Evolutionary conservation across 2,113 vertebrate species (phyloP), one percentile per base, ranked within the genome.

Genomic region (Lates calcarifer): DNA sequence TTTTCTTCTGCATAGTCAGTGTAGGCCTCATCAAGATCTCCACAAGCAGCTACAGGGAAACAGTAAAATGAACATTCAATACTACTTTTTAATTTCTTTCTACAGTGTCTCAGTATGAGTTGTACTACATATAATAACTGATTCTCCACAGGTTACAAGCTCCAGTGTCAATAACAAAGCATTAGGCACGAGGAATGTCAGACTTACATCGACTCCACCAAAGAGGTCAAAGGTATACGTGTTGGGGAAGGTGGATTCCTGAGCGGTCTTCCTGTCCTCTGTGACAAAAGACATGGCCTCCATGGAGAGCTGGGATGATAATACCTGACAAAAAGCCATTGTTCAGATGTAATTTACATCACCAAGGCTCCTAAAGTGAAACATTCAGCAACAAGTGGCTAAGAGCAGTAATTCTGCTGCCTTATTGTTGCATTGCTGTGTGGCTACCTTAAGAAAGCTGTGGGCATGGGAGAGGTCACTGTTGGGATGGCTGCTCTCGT

Each of bases 1-100:
- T 97, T 89, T 98, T 98, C 90, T 96, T 97, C 94, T 98, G 97
- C 85, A 96, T 96, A 87, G 97, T 96, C 81, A 99, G 94, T 9
- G 98, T 99, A 87, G 98, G 97, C 83, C 97, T 96, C 98, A 99
- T 99, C 85, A 99, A 94, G 91, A 99, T 97, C 95, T 99, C 98
- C 92, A 99, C 96, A 81, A 99, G 95, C 90, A 99, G 96, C 98
- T 99, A 20, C 10, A 74, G 81, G 37, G 29, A 72, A 83, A 76
- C 33, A 76, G 39, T 18, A 29, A 68, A 61, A 57, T 6, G 2
- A 22, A 0, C 2, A 15, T 43, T 79, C 15, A 84, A 15, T 37
- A 14, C 9, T 3, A 8, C 33, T 62, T 60, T 39, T 74, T 7
- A 51, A n/a, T n/a, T n/a, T n/a, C n/a, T 35, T 57, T 62, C 6